Percentiles rank a stretch among this genome's conserved stretches.
Evolutionary conservation across 23 tunicate species (phyloP).

Genomic region (Ascidia mentula): DNA sequence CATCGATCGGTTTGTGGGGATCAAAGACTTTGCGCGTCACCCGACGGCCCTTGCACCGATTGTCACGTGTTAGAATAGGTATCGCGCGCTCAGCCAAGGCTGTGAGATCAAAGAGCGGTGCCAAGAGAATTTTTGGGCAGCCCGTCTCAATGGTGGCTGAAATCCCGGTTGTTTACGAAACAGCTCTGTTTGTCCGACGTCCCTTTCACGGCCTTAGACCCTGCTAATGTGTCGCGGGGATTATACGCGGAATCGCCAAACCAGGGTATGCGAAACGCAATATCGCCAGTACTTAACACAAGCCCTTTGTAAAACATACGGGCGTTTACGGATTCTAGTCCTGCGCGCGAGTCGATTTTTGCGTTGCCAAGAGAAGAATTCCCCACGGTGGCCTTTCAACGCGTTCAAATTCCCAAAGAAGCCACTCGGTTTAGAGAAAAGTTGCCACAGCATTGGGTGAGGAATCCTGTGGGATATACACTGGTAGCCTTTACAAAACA

Average conservation of each 20-base stretch:
- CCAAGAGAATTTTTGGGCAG: background rate
- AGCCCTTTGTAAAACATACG: too few relatives aligned
- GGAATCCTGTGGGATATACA: too few relatives aligned
- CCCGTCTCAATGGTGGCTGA: background rate
- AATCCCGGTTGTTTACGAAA: background rate
- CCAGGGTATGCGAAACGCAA: background rate
- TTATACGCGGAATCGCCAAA: background rate
- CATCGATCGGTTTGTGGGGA: background rate
- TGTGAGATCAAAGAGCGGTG: slow-evolving; percentile 1
- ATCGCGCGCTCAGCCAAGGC: background rate
- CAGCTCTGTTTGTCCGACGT: background rate
- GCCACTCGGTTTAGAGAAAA: background rate
- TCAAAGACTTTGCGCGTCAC: background rate
- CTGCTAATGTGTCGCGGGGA: background rate
- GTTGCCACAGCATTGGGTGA: too few relatives aligned
- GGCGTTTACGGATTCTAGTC: too few relatives aligned
- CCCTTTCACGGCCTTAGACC: background rate
- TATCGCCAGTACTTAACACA: too few relatives aligned
- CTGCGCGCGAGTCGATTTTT: too few relatives aligned
- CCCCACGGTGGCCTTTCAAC: slow-evolving; percentile 3
- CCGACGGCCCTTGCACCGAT: background rate
- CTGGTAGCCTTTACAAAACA: too few relatives aligned
- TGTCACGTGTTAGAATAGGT: background rate
- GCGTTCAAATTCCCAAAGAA: background rate
- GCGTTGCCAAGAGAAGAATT: too few relatives aligned